Conservation (phyloP, 2,888 invertebrate species). For the Oxystoma pomonae region DNA sequence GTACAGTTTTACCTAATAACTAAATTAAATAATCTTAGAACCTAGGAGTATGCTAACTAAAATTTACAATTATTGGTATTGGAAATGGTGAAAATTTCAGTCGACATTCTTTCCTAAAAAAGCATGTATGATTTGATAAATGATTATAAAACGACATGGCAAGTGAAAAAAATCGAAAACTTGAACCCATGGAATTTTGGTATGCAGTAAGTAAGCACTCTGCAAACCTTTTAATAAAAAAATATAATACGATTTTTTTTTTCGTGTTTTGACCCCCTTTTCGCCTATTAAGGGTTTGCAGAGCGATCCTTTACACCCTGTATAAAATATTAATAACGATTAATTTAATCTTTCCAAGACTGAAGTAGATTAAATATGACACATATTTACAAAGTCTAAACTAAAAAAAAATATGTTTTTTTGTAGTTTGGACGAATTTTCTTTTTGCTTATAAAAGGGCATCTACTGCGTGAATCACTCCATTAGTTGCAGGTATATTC, state of each 20-base stretch:
- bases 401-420: background rate
- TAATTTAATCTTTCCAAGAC: too few species aligned
- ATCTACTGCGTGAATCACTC: slow-evolving; percentile 82
- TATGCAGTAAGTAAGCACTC: too few species aligned
- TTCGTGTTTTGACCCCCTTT: too few species aligned
- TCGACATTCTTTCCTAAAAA: background rate
- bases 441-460: slow-evolving; percentile 51
- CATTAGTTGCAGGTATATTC: slow-evolving; percentile 84
- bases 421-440: background rate
- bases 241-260: too few species aligned
- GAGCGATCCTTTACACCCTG: too few species aligned
- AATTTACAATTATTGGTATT: background rate
- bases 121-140: background rate
- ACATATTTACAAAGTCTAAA: background rate
- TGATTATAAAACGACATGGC: background rate
- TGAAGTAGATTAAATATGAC: too few species aligned
- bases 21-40: background rate
- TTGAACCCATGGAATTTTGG: background rate
- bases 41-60: background rate
- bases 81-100: background rate
- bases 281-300: too few species aligned
- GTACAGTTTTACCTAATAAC: background rate
- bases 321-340: too few species aligned
- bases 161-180: background rate
- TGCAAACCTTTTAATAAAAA: too few species aligned